phyloP scores from a whole-genome alignment of 2,113 vertebrate genomes.

The Corythoichthys haematopterus region DNA sequence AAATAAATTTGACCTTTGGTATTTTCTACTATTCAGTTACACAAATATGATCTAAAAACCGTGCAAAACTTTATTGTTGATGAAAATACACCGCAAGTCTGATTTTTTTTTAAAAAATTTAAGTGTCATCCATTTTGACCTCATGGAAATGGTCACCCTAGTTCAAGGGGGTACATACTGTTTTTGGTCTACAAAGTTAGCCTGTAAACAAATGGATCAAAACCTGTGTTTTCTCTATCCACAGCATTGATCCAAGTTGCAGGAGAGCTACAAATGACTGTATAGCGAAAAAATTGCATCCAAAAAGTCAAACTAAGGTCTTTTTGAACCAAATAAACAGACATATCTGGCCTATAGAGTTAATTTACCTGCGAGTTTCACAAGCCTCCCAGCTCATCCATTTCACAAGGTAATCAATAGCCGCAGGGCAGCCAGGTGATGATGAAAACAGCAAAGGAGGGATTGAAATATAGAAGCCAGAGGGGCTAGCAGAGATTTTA shows the following conservation, averaged over 20 bases:
- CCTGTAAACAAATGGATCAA: neutral
- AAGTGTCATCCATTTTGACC: too few relatives aligned
- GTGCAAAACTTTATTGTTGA: too few relatives aligned
- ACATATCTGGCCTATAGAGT: slow-evolving; percentile 16
- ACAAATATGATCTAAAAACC: too few relatives aligned
- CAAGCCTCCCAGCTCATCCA: slow-evolving; percentile 13
- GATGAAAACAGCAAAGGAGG: slow-evolving; percentile 22
- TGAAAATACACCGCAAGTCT: too few relatives aligned
- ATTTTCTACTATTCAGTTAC: too few relatives aligned
- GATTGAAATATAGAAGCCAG: slow-evolving; percentile 1
- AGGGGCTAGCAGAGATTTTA: slow-evolving; percentile 9
- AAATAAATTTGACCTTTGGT: too few relatives aligned
- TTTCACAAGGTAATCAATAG: slow-evolving; percentile 36
- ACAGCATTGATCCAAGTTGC: neutral
- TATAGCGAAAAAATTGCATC: slow-evolving; percentile 7
- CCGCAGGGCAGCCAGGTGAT: neutral
- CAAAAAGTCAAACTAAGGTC: slow-evolving; percentile 15
- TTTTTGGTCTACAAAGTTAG: too few relatives aligned
- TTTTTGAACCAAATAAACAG: slow-evolving; percentile 16
- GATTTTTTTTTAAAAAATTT: too few relatives aligned
- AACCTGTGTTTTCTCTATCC: neutral
- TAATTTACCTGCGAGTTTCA: slow-evolving; percentile 26
- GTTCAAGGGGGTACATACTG: too few relatives aligned
- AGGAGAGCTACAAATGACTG: neutral
- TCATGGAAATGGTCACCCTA: too few relatives aligned